Evolutionary conservation across 2,113 vertebrate genomes (phyloP).

Genomic region (Burhinus bistriatus): DNA sequence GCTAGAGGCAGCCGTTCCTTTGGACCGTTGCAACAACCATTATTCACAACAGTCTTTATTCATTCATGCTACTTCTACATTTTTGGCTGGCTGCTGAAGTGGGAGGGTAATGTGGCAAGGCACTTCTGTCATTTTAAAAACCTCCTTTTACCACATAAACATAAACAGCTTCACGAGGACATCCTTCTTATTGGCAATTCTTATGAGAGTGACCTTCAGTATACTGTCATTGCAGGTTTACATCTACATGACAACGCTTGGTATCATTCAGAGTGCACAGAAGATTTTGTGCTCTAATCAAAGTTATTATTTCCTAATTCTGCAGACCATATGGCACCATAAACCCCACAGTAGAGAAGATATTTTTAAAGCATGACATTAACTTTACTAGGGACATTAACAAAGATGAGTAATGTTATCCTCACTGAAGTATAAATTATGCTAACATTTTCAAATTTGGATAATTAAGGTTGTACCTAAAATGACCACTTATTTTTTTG

Average conservation of each 20-base stretch:
- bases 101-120: not conserved
- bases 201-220: not conserved
- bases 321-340: conserved; percentile 48
- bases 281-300: not conserved
- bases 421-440: not conserved
- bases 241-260: not conserved
- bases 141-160: not conserved
- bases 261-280: not conserved
- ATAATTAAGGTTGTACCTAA: not conserved
- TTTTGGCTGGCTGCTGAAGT: not conserved
- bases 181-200: not conserved
- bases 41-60: not conserved
- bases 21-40: not conserved
- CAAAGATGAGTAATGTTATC: not conserved
- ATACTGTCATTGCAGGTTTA: not conserved
- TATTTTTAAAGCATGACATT: conserved; percentile 34
- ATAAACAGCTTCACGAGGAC: not conserved
- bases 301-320: conserved; percentile 15
- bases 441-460: not conserved
- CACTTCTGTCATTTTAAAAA: not conserved
- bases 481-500: not conserved
- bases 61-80: not conserved
- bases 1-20: not conserved
- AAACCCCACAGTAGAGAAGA: not conserved
- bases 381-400: conserved; percentile 35